Percentiles rank a stretch among this genome's conserved stretches.
These are phyloP conservation scores for Porphyrio hochstetteri DNA, from an alignment of 2,113 vertebrate species.

Conservation along the genomic window DNA sequence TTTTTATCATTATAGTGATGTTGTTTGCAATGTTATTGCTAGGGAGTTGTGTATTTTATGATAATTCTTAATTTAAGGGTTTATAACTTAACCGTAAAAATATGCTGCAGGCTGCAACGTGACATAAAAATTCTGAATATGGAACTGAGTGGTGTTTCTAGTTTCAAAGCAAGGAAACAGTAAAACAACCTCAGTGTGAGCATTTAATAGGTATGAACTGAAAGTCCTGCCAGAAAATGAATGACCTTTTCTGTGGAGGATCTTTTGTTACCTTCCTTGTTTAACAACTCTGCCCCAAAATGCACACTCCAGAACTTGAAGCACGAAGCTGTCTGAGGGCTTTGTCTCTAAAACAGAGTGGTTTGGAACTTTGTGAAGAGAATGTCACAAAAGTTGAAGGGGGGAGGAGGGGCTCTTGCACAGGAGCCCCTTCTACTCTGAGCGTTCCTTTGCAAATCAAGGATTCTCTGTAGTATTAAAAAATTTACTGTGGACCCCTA, in stretches of 20 bases:
- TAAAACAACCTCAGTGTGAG: not conserved
- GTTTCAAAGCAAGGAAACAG: not conserved
- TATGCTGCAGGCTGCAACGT: not conserved
- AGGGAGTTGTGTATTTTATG: not conserved
- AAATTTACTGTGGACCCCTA: not conserved
- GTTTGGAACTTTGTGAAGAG: not conserved
- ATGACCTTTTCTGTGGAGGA: not conserved
- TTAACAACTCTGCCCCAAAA: not conserved
- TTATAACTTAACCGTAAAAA: constrained; percentile 3
- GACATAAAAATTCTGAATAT: not conserved
- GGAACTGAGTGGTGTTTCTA: not conserved
- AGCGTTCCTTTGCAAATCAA: not conserved
- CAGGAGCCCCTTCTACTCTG: not conserved
- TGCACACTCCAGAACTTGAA: not conserved
- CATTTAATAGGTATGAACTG: constrained; percentile 8
- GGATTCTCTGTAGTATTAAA: not conserved
- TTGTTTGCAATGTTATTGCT: constrained; percentile 14
- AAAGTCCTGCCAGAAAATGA: not conserved
- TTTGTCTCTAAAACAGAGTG: not conserved
- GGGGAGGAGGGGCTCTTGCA: not conserved
- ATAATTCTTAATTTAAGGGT: constrained; percentile 43
- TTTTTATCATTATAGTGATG: constrained; percentile 41
- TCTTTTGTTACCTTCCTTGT: not conserved
- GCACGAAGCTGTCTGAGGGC: not conserved
- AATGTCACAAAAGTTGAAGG: not conserved